phyloP scores from a whole-genome alignment of 2,797 vertebrate species.

The Apodemus agrarius region DNA sequence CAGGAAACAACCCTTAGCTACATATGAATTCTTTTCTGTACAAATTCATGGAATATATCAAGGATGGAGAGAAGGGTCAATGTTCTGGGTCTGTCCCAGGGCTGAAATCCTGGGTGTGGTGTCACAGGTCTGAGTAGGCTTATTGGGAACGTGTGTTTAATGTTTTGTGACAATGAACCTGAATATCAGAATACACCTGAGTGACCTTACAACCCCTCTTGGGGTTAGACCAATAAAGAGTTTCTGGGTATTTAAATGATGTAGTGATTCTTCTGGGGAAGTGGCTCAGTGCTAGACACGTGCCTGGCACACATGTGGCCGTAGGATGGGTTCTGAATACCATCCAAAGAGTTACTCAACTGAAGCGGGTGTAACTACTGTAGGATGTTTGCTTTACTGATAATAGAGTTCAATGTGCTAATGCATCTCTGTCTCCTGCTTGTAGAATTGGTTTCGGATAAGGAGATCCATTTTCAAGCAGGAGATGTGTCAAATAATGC shows the following conservation, averaged over 20 bases:
- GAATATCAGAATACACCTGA: not conserved
- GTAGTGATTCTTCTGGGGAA: too few relatives aligned
- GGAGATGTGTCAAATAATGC: not conserved
- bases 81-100: too few relatives aligned
- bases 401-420: not conserved
- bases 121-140: not conserved
- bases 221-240: not conserved
- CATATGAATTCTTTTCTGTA: too few relatives aligned
- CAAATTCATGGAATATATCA: too few relatives aligned
- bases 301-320: too few relatives aligned
- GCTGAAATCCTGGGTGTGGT: too few relatives aligned
- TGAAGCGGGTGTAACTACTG: accelerated
- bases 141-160: not conserved
- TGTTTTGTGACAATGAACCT: not conserved
- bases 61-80: too few relatives aligned
- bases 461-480: not conserved
- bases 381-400: not conserved
- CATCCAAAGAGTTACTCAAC: not conserved
- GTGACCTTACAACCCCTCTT: too few relatives aligned
- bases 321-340: not conserved
- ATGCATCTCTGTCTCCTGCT: not conserved
- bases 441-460: not conserved
- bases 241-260: too few relatives aligned
- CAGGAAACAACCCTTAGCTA: too few relatives aligned
- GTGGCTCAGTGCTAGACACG: too few relatives aligned